Evolutionary conservation across 1,140 invertebrate genomes (phyloP).

Genomic region (Ceratoteleas bidentatus): DNA sequence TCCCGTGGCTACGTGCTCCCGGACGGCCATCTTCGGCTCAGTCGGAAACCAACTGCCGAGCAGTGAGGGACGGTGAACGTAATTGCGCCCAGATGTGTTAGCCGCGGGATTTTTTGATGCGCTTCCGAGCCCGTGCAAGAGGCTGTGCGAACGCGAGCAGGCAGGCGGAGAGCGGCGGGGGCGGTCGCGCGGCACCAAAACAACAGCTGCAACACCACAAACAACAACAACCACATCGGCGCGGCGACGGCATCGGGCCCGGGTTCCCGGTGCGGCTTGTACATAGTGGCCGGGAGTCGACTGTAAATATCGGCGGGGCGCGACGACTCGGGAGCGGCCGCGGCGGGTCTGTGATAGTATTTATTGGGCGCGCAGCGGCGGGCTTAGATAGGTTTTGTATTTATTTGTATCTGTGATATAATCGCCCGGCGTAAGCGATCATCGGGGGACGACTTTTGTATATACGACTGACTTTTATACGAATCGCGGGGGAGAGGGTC

Average conservation of each 20-base stretch:
- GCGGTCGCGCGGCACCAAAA: constrained; percentile 45
- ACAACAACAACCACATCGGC: too few species aligned
- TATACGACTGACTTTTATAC: constrained; percentile 82
- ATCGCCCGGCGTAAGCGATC: constrained; percentile 47
- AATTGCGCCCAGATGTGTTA: constrained; percentile 78
- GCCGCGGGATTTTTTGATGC: constrained; percentile 77
- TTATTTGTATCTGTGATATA: constrained; percentile 77
- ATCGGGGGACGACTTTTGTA: constrained; percentile 73
- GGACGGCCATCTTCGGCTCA: constrained; percentile 74
- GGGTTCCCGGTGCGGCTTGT: too few species aligned
- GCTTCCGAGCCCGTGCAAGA: constrained; percentile 78
- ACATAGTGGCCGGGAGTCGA: too few species aligned
- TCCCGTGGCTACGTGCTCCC: constrained; percentile 32
- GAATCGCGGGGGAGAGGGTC: constrained; percentile 74
- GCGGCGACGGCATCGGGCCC: constrained; percentile 1
- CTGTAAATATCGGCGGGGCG: too few species aligned
- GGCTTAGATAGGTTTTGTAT: constrained; percentile 75
- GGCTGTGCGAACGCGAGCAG: constrained; percentile 70
- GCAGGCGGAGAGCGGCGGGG: constrained; percentile 59
- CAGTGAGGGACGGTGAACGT: constrained; percentile 80
- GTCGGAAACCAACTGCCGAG: constrained; percentile 81
- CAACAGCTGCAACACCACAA: neutral
- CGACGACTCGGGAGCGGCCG: neutral
- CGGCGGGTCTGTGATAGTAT: constrained; percentile 79
- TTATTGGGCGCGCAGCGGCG: constrained; percentile 70